Evolutionary conservation across 2,888 invertebrate genomes (phyloP).

Genomic region (Deroplatys truncata): DNA sequence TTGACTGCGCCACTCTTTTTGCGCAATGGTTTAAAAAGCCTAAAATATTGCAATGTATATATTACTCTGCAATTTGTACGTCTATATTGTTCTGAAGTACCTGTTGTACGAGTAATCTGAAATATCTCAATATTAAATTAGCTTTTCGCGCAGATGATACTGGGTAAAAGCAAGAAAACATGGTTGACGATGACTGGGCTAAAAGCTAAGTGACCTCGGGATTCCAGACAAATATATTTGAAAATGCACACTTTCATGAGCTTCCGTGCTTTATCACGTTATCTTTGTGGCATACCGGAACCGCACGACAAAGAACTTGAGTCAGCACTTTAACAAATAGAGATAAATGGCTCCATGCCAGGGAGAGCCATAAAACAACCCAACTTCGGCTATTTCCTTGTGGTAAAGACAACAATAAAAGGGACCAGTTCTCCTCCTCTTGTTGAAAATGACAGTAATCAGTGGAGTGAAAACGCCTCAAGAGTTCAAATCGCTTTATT

Average conservation of each 20-base stretch:
- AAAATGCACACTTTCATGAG: neutral
- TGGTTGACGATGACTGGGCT: too few species aligned
- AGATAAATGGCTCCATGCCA: neutral
- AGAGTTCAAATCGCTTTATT: neutral
- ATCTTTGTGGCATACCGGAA: neutral
- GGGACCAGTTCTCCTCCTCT: neutral
- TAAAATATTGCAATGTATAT: too few species aligned
- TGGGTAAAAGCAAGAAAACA: too few species aligned
- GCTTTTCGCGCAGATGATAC: too few species aligned
- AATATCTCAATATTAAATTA: too few species aligned
- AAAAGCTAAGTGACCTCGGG: too few species aligned
- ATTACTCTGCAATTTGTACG: too few species aligned
- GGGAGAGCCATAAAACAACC: neutral
- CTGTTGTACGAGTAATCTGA: too few species aligned
- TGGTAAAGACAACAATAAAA: neutral
- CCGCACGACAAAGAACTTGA: neutral
- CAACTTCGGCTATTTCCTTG: neutral
- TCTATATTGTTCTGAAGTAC: too few species aligned
- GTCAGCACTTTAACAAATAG: neutral
- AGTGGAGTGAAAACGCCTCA: neutral
- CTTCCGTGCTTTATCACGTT: neutral
- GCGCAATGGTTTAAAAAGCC: too few species aligned
- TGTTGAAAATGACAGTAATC: neutral
- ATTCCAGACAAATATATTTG: neutral
- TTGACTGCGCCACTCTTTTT: too few species aligned